Evolutionary conservation across 2,113 vertebrate genomes (phyloP).

Genomic region (Corythornis cristatus): DNA sequence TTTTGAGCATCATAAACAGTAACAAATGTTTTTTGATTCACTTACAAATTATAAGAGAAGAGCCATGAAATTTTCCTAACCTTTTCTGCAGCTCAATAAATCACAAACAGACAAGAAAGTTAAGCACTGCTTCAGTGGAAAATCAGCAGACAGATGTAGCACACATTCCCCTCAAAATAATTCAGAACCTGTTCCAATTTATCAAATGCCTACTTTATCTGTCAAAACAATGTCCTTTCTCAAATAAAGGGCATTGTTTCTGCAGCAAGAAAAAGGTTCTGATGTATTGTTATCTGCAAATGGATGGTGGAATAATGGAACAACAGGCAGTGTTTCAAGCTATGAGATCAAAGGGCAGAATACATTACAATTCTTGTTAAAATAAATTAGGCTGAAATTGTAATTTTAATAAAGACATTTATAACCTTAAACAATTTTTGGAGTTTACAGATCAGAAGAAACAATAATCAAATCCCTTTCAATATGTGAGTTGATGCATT

Average conservation of each 20-base stretch:
- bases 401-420: conserved; percentile 79
- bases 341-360: conserved; percentile 80
- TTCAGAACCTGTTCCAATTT: conserved; percentile 88
- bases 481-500: conserved; percentile 24
- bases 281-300: conserved; percentile 85
- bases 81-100: conserved; percentile 84
- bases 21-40: conserved; percentile 81
- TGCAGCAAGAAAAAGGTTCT: conserved; percentile 78
- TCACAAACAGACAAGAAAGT: conserved; percentile 85
- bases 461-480: conserved; percentile 38
- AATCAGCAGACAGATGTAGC: conserved; percentile 83
- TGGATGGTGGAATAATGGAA: conserved; percentile 83
- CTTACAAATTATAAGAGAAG: conserved; percentile 82
- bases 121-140: conserved; percentile 80
- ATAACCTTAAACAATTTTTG: conserved; percentile 66
- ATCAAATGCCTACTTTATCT: conserved; percentile 88
- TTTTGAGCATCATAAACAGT: conserved; percentile 79
- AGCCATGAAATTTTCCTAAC: conserved; percentile 83
- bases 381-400: conserved; percentile 78
- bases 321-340: conserved; percentile 82
- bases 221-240: conserved; percentile 86
- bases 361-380: conserved; percentile 80
- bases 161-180: conserved; percentile 83
- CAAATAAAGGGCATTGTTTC: conserved; percentile 87
- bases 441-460: conserved; percentile 39